Conservation (phyloP, 92 coral and sea anemone genomes). For the Porites cylindrica region DNA sequence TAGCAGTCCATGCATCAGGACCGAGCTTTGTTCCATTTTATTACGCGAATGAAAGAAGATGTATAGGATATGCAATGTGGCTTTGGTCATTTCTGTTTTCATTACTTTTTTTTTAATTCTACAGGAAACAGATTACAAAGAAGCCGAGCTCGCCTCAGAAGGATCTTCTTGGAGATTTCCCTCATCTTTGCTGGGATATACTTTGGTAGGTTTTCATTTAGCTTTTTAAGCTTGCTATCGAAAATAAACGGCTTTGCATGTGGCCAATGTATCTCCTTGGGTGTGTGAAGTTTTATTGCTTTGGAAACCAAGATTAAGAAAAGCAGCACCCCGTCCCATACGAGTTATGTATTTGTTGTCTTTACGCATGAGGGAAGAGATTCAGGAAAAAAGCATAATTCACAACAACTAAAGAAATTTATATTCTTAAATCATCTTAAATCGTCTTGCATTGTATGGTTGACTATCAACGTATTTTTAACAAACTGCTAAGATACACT, state of each 20-base stretch:
- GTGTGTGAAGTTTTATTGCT: too few relatives aligned
- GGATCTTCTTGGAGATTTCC: slow-evolving; percentile 10
- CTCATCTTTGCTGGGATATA: neutral
- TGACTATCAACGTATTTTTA: neutral
- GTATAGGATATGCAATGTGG: neutral
- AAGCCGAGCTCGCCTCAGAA: slow-evolving; percentile 3
- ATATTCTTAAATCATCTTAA: neutral
- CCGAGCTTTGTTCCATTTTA: too few relatives aligned
- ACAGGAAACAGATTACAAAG: neutral
- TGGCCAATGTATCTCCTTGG: too few relatives aligned
- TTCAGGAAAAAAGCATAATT: neutral
- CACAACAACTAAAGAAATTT: neutral
- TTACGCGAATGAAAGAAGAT: neutral
- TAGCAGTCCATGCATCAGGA: too few relatives aligned
- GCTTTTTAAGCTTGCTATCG: too few relatives aligned
- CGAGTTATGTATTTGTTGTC: neutral
- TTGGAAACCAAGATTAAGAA: too few relatives aligned
- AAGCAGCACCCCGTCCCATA: too few relatives aligned
- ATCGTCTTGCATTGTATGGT: neutral
- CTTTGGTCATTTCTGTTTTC: slow-evolving; percentile 1
- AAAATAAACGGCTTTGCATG: too few relatives aligned
- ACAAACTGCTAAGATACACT: too few relatives aligned
- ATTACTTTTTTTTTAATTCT: too few relatives aligned
- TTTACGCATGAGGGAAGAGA: neutral
- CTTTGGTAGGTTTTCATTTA: neutral